Evolutionary conservation across 2,888 invertebrate genomes (phyloP), one percentile per base, ranked within the genome.

Genomic region (Cynaeus angustus): DNA sequence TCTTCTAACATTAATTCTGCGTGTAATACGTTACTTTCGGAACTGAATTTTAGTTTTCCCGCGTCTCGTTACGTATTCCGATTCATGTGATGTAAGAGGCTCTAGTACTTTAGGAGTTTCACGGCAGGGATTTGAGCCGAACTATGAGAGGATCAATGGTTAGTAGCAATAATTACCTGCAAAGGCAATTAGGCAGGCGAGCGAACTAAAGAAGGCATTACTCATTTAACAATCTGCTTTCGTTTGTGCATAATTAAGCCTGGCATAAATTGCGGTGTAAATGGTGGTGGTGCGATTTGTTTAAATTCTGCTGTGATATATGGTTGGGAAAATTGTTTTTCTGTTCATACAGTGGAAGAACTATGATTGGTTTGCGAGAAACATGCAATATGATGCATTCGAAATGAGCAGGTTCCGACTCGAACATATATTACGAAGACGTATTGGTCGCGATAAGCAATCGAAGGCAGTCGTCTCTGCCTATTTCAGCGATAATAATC

Each of bases 181-280:
- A 45, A 45, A 62, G 38, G 50, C 41, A 62, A 62, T 62, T 62
- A 62, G 62, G 62, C 33, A 16, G n/a, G 14, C 21, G 53, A 14
- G 45, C 48, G 14, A 14, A 12, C 26, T 46, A 45, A 56, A 62
- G 52, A 41, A 48, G 33, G 28, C 73, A 73, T 75, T 73, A 74
- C 69, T 74, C 75, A 74, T 74, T 73, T 71, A 59, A 71, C 72
- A 75, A 75, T 75, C 74, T 75, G 75, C 73, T 74, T 75, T 72
- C 68, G 70, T 69, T 73, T 74, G 71, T 70, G 71, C 72, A 72
- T 74, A 75, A 75, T 75, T 74, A 74, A 74, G 72, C 73, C 66
- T 64, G 70, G 73, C 73, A 72, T 72, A 75, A 74, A 74, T 75
- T 74, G 71, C 66, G 73, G 75, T 69, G 72, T 68, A 72, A 75